Evolutionary conservation across 2,888 invertebrate genomes (phyloP), one percentile per base, ranked within the genome.

Genomic region (Ectemnius lituratus): DNA sequence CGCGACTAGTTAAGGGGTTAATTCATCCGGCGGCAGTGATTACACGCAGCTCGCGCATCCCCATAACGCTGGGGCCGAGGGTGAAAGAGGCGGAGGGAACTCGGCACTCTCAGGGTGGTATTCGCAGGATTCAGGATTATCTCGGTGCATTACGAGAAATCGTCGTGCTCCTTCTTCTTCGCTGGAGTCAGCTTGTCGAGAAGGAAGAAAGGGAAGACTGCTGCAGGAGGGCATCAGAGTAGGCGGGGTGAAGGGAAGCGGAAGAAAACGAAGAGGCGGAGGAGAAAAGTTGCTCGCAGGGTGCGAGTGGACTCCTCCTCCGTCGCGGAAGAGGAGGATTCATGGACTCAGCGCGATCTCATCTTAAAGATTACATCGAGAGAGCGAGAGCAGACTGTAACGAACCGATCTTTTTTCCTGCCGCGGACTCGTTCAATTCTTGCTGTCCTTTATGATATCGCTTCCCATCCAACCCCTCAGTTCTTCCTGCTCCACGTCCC

Each of bases 301-400:
- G 52, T 16, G 52, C 52, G 52, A 52, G 16, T 14, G 37, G 37
- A 37, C 37, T 37, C 37, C 37, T 37, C 37, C 37, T 37, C 37
- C 37, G 23, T 23, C 23, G 8, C 37, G 52, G 16, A 11, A 16
- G 52, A 14, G 52, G 5, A 52, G 73, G 79, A 86, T 86, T 87
- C 82, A 86, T 85, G 70, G 81, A 85, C 82, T 87, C 82, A 80
- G 85, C 84, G 73, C 80, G 86, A 87, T 85, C 79, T 87, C 83
- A 87, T 84, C 85, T 85, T 79, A 76, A 77, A 85, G 83, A 87
- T 81, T 83, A 84, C 80, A 85, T 76, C 79, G 82, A 11, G 37
- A 37, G 37, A 37, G 37, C 37, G 37, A 37, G 37, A 78, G 73
- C 78, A 67, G 84, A 80, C 80, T 79, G 76, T 83, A 78, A 81